Evolutionary conservation across 2,113 vertebrate genomes (phyloP), one percentile per base, ranked within the genome.

Genomic region (Tympanuchus pallidicinctus): DNA sequence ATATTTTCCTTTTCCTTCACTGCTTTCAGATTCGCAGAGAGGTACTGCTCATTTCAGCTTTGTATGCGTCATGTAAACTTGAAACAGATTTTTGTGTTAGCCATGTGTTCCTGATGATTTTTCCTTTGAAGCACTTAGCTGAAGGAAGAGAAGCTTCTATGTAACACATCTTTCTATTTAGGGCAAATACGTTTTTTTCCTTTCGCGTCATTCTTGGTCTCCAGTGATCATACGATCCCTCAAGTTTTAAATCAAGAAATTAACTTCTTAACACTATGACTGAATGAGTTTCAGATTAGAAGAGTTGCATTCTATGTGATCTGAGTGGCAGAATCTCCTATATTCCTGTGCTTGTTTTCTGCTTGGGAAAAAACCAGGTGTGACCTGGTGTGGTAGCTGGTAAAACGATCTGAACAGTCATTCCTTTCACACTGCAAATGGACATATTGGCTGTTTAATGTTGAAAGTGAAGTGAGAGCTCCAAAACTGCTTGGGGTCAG

Each of bases 341-440:
- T 63, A 24, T 28, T 63, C 24, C 14, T 20, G 6, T 25, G 13
- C 7, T 24, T 59, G 40, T 48, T 76, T 36, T 18, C 6, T 61
- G 0, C 11, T 7, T 32, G 45, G 63, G 40, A 21, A 54, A 21
- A 54, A 79, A 70, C 13, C 5, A 14, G 8, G 1, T 54, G 15
- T 1, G 22, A n/a, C 45, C 16, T 43, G 28, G 30, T 18, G 14
- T 17, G 32, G 43, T 13, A 52, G 57, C 6, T 48, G 43, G 34
- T 64, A 52, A 34, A 86, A n/a, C 24, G 34, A 15, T 30, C 30
- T 19, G 4, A 65, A 78, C 27, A 34, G 57, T 66, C 42, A 13
- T 47, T 25, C n/a, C 50, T 48, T n/a, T 61, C 10, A 10, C 0
- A 0, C 6, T 24, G 10, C 43, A 43, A 66, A 6, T 14, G 40